Evolutionary conservation across 2,797 vertebrate species (phyloP).

Genomic region (Parambassis ranga): DNA sequence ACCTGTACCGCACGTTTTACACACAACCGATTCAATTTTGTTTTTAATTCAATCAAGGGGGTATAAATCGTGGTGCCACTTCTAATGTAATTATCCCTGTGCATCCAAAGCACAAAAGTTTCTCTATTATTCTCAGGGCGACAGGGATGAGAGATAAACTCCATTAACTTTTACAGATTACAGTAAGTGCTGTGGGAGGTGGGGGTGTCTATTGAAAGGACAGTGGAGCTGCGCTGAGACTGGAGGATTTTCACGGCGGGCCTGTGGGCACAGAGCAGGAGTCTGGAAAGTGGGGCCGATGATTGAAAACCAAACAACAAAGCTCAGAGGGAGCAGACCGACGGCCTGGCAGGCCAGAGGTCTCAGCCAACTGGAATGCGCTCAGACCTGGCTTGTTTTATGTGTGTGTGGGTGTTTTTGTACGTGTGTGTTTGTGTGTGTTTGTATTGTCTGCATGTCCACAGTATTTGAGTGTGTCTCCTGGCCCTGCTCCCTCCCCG

Average conservation of each 20-base stretch:
- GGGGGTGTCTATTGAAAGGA: conserved; percentile 23
- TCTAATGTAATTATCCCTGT: conserved; percentile 43
- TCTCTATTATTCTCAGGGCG: conserved; percentile 45
- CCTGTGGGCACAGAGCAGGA: conserved; percentile 24
- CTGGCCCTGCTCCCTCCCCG: conserved; percentile 23
- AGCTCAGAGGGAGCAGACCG: conserved; percentile 33
- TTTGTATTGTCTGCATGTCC: conserved; percentile 19
- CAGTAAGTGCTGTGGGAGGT: conserved; percentile 39
- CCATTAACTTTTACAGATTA: conserved; percentile 62
- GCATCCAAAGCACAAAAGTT: conserved; percentile 58
- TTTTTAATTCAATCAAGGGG: conserved; percentile 59
- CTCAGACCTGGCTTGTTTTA: neutral
- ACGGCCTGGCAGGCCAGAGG: conserved; percentile 19
- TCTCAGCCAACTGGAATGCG: conserved; percentile 30
- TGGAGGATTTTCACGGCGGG: conserved; percentile 16
- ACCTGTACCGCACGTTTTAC: neutral
- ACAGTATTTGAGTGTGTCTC: conserved; percentile 36
- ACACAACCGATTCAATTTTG: conserved; percentile 39
- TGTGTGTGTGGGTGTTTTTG: neutral
- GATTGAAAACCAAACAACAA: conserved; percentile 60
- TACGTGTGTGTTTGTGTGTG: neutral
- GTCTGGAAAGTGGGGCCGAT: conserved; percentile 22
- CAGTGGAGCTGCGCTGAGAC: conserved; percentile 16
- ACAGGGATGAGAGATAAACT: conserved; percentile 53
- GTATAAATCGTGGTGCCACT: conserved; percentile 37